A percentile compares a stretch with the other conserved stretches of the same genome.
Conservation (phyloP, 2,888 invertebrate genomes). For the Campoletis raptor region DNA sequence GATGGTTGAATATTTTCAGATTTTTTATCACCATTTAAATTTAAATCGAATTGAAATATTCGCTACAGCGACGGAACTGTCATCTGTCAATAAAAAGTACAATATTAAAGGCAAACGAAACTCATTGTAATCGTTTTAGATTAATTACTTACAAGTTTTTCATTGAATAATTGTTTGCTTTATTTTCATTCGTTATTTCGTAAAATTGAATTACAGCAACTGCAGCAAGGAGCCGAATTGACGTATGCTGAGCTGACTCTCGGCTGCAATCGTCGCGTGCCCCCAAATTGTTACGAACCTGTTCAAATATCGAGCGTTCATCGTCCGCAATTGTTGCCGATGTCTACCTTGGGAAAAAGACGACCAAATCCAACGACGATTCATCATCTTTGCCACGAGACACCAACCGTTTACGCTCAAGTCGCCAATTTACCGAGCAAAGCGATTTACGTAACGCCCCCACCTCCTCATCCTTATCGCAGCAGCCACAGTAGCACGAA, state of each 20-base stretch:
- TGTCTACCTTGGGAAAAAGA: conserved; percentile 82
- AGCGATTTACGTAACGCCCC: conserved; percentile 82
- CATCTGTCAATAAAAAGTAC: too few species aligned
- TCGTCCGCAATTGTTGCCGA: conserved; percentile 81
- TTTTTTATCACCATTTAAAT: not conserved
- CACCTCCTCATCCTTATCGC: conserved; percentile 80
- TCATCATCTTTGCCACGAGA: conserved; percentile 51
- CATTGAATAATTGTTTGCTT: not conserved
- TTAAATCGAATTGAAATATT: not conserved
- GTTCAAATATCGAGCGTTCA: conserved; percentile 80
- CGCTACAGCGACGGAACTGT: not conserved
- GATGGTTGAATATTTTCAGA: not conserved
- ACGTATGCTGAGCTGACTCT: conserved; percentile 82
- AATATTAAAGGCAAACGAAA: too few species aligned
- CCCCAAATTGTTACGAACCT: conserved; percentile 82
- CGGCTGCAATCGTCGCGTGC: conserved; percentile 80
- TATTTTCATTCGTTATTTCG: not conserved
- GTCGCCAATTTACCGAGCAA: conserved; percentile 79
- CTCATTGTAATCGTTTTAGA: too few species aligned
- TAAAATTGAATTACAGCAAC: conserved; percentile 38
- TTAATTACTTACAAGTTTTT: not conserved
- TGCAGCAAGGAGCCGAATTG: conserved; percentile 78
- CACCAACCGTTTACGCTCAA: conserved; percentile 82
- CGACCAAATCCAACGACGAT: conserved; percentile 72
- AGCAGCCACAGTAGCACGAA: conserved; percentile 33